Percentiles rank a stretch among this genome's conserved stretches.
Conservation (phyloP, 2,888 invertebrate species). For the Stenurella melanura region DNA sequence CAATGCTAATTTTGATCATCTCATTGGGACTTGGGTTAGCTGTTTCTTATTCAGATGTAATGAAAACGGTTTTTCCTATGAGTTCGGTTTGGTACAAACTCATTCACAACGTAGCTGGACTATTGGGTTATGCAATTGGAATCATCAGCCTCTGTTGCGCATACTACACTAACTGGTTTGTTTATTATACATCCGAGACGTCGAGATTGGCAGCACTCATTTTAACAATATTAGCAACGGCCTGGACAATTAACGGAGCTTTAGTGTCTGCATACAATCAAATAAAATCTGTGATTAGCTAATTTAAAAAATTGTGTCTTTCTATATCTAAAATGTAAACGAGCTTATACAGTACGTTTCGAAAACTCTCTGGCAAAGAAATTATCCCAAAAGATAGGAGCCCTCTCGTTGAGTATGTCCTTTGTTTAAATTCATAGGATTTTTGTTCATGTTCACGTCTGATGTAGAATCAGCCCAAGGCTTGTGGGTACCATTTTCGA, state of each 20-base stretch:
- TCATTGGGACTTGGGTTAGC: slow-evolving; percentile 62
- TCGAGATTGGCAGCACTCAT: slow-evolving; percentile 63
- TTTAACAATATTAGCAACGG: slow-evolving; percentile 60
- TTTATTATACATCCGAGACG: slow-evolving; percentile 59
- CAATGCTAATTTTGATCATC: slow-evolving; percentile 64
- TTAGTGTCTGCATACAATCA: slow-evolving; percentile 63
- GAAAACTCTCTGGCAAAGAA: too few relatives aligned
- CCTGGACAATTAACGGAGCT: slow-evolving; percentile 65
- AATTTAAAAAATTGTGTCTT: background rate
- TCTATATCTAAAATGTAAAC: too few relatives aligned
- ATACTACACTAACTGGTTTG: slow-evolving; percentile 66
- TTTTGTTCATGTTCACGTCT: too few relatives aligned
- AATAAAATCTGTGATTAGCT: slow-evolving; percentile 54
- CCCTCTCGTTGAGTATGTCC: too few relatives aligned
- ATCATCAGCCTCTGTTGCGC: slow-evolving; percentile 65
- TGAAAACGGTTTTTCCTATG: slow-evolving; percentile 56
- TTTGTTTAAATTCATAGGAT: too few relatives aligned
- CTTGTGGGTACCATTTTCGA: too few relatives aligned
- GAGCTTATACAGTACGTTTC: too few relatives aligned
- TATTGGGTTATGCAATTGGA: slow-evolving; percentile 66
- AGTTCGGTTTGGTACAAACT: slow-evolving; percentile 65
- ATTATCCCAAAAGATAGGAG: too few relatives aligned
- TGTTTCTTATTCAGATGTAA: slow-evolving; percentile 59
- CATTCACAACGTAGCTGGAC: slow-evolving; percentile 66
- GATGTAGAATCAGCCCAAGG: too few relatives aligned